phyloP scores from a whole-genome alignment of 1,140 invertebrate genomes.

The Elysia chlorotica region DNA sequence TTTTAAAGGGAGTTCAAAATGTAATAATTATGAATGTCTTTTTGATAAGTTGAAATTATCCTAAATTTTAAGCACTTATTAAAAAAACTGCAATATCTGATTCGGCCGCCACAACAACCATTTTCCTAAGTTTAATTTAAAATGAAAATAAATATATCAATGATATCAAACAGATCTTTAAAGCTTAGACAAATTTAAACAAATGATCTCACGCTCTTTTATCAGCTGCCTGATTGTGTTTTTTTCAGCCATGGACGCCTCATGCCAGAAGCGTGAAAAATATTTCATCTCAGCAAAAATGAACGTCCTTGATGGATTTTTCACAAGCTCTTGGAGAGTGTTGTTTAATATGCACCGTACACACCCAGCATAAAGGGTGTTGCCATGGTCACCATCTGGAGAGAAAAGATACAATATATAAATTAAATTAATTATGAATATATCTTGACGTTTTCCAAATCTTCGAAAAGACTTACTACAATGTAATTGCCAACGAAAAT shows the following conservation, averaged over 20 bases:
- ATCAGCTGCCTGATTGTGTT: conserved; percentile 55
- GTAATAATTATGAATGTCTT: not conserved
- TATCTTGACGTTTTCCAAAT: too few species aligned
- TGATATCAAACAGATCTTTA: not conserved
- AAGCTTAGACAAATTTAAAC: not conserved
- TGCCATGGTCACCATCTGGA: too few species aligned
- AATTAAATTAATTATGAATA: too few species aligned
- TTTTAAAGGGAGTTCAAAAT: too few species aligned
- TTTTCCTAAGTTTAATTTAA: too few species aligned
- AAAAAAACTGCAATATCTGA: too few species aligned
- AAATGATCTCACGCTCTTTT: conserved; percentile 38
- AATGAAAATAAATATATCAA: not conserved
- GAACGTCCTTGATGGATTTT: conserved; percentile 70
- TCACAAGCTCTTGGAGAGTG: conserved; percentile 76
- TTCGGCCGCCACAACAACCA: too few species aligned
- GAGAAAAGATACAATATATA: too few species aligned
- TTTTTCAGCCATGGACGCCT: conserved; percentile 70
- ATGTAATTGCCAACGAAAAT: too few species aligned
- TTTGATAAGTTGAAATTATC: not conserved
- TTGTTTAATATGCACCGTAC: conserved; percentile 81
- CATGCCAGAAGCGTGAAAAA: conserved; percentile 88
- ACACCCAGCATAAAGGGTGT: too few species aligned
- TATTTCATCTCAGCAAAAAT: conserved; percentile 79
- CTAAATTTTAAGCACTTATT: too few species aligned
- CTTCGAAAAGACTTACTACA: too few species aligned